Conservation (phyloP, 2,797 vertebrate genomes). For the Strix occidentalis region DNA sequence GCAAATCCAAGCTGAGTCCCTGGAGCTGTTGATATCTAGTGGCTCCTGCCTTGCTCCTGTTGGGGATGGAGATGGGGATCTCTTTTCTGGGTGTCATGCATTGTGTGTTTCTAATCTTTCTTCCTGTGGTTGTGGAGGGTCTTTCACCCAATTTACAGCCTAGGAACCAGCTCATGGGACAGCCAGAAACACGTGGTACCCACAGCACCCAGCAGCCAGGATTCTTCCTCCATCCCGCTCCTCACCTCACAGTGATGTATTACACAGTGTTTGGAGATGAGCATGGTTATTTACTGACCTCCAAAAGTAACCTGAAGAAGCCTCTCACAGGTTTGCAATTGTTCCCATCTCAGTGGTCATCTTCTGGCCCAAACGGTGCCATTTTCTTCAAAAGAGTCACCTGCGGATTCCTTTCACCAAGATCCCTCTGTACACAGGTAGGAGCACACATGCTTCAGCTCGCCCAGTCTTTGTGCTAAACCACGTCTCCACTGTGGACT, state of each 20-base stretch:
- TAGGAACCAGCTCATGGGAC: background rate
- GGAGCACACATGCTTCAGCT: background rate
- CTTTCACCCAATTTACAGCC: background rate
- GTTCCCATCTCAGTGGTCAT: background rate
- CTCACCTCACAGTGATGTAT: background rate
- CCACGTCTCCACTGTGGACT: background rate
- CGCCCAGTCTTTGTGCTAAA: background rate
- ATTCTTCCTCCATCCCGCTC: background rate
- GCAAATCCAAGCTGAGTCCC: background rate
- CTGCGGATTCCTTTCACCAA: background rate
- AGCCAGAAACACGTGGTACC: background rate
- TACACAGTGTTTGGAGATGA: background rate
- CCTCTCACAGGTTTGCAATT: background rate
- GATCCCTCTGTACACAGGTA: background rate
- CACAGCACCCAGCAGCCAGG: background rate
- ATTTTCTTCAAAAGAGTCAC: background rate
- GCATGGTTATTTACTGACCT: background rate
- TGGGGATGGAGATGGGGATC: background rate
- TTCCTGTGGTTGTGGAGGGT: background rate
- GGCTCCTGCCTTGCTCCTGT: fast-evolving
- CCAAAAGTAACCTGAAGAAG: background rate
- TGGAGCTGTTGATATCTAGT: background rate
- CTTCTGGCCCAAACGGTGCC: background rate
- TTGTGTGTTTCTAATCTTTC: background rate
- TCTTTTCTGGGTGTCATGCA: background rate